Evolutionary conservation across 2,797 vertebrate species (phyloP).

Genomic region (Etheostoma nigrum): DNA sequence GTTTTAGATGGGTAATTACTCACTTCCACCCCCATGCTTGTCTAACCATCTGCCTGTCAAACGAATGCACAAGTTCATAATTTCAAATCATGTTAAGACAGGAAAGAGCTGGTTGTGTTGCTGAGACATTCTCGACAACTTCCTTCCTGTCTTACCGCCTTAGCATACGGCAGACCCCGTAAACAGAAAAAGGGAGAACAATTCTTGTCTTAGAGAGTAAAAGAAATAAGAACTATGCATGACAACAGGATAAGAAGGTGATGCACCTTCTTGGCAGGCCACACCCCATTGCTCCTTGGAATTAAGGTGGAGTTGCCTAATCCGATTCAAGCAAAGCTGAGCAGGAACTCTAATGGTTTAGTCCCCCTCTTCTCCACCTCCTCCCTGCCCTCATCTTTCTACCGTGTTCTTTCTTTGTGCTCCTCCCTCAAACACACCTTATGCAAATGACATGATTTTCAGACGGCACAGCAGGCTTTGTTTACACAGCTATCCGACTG

Average conservation of each 20-base stretch:
- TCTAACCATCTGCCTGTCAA: constrained; percentile 30
- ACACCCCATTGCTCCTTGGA: constrained; percentile 62
- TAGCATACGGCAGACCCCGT: constrained; percentile 17
- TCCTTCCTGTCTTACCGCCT: constrained; percentile 81
- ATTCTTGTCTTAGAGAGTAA: constrained; percentile 25
- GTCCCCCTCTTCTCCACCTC: constrained; percentile 77
- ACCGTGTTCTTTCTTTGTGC: constrained; percentile 64
- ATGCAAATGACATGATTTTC: constrained; percentile 84
- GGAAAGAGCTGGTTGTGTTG: constrained; percentile 65
- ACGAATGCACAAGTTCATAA: constrained; percentile 43
- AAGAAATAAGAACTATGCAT: constrained; percentile 20
- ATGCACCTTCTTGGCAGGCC: constrained; percentile 66
- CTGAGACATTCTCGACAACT: constrained; percentile 76
- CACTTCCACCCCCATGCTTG: constrained; percentile 25
- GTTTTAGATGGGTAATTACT: constrained; percentile 33
- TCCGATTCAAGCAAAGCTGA: constrained; percentile 70
- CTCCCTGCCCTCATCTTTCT: constrained; percentile 61
- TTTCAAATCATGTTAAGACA: constrained; percentile 64
- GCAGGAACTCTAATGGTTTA: constrained; percentile 82
- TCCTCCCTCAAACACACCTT: constrained; percentile 88
- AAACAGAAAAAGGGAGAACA: constrained; percentile 34
- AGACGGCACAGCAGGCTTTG: constrained; percentile 83
- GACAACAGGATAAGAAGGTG: constrained; percentile 38
- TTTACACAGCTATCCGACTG: constrained; percentile 83
- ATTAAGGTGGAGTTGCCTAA: constrained; percentile 75